phyloP scores from a whole-genome alignment of 2,888 invertebrate species.

The Drosophila mulleri region DNA sequence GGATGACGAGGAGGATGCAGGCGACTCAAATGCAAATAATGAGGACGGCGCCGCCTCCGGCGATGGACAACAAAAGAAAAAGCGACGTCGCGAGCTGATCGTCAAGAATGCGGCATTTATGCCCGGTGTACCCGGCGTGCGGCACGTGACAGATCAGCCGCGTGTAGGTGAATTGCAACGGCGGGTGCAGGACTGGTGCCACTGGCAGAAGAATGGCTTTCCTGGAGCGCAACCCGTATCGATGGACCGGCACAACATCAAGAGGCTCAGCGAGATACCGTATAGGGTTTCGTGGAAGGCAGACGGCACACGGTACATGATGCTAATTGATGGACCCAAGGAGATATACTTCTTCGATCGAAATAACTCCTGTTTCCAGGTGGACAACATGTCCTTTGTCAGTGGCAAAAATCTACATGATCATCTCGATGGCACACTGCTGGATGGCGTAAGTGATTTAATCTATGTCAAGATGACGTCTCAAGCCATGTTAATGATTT shows the following conservation, averaged over 20 bases:
- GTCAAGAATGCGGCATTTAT: constrained; percentile 91
- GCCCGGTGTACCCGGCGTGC: constrained; percentile 93
- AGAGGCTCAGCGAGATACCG: constrained; percentile 90
- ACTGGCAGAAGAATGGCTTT: constrained; percentile 92
- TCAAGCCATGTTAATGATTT: background rate
- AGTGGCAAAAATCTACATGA: constrained; percentile 89
- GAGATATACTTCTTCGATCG: constrained; percentile 97
- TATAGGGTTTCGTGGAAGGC: constrained; percentile 99
- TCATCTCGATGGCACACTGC: constrained; percentile 92
- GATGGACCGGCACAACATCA: constrained; percentile 94
- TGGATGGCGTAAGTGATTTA: constrained; percentile 94
- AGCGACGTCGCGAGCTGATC: constrained; percentile 86
- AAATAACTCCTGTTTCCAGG: constrained; percentile 96
- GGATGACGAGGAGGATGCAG: constrained; percentile 48
- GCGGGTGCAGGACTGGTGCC: constrained; percentile 92
- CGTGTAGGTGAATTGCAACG: constrained; percentile 89
- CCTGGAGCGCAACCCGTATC: constrained; percentile 99
- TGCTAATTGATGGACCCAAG: constrained; percentile 94
- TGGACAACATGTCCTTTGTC: constrained; percentile 92
- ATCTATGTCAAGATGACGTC: background rate
- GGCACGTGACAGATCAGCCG: constrained; percentile 88
- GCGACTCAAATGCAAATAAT: constrained; percentile 36
- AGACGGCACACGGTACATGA: constrained; percentile 98
- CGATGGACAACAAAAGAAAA: constrained; percentile 81
- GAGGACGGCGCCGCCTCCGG: constrained; percentile 56